Conservation (phyloP, 2,888 invertebrate species). For the Theretra japonica region DNA sequence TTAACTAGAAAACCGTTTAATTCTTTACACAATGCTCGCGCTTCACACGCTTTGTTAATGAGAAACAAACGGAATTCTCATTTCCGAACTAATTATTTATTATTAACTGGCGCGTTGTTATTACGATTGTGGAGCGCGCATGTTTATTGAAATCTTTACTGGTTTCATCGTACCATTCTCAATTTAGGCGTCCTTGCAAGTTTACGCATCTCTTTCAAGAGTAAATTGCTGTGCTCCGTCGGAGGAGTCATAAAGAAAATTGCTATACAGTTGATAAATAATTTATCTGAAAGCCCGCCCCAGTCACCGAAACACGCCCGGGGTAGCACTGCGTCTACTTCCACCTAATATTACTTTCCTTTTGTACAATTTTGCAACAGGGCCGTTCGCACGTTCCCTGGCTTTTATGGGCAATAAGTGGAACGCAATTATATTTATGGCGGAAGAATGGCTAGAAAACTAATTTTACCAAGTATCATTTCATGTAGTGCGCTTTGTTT, state of each 20-base stretch:
- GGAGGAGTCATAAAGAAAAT: conserved; percentile 85
- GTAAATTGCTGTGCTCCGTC: conserved; percentile 83
- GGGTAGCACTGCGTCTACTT: conserved; percentile 75
- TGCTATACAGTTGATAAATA: conserved; percentile 85
- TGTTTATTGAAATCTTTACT: conserved; percentile 77
- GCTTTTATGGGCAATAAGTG: conserved; percentile 85
- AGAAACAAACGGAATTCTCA: conserved; percentile 62
- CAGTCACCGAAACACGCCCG: conserved; percentile 81
- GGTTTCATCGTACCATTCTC: conserved; percentile 75
- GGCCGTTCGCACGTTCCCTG: conserved; percentile 83
- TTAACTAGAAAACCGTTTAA: conserved; percentile 68
- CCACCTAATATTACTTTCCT: conserved; percentile 83
- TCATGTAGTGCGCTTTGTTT: conserved; percentile 45
- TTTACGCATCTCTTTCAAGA: conserved; percentile 83
- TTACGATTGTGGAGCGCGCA: conserved; percentile 43
- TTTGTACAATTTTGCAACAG: conserved; percentile 85
- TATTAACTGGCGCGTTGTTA: conserved; percentile 35
- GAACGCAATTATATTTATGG: conserved; percentile 85
- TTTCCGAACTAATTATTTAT: conserved; percentile 44
- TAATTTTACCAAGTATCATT: conserved; percentile 78
- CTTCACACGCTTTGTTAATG: conserved; percentile 65
- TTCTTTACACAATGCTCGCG: conserved; percentile 63
- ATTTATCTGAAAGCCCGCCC: conserved; percentile 84
- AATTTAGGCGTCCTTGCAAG: conserved; percentile 81
- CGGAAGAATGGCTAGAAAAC: conserved; percentile 80